phyloP scores from a whole-genome alignment of 64 coral and sea anemone species.

The Cladopsammia gracilis region DNA sequence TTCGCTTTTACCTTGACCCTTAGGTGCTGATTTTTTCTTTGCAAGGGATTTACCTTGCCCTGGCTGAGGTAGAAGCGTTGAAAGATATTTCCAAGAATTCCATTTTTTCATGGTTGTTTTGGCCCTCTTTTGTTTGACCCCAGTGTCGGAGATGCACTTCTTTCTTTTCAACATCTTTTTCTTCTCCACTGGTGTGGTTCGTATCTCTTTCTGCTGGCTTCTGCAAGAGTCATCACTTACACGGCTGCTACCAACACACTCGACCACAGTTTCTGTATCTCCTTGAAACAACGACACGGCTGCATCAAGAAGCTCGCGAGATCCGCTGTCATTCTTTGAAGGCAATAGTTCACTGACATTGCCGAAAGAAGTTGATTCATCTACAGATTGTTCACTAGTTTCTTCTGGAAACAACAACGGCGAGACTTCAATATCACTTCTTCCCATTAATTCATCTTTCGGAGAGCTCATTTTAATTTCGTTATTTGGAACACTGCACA shows the following conservation, averaged over 20 bases:
- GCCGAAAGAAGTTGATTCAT: no score
- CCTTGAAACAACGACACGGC: no score
- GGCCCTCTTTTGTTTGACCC: background rate
- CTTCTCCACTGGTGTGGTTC: background rate
- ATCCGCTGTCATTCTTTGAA: no score
- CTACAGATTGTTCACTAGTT: no score
- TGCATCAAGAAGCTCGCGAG: no score
- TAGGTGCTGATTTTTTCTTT: background rate
- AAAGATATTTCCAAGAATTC: background rate
- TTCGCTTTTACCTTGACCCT: background rate
- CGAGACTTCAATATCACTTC: background rate
- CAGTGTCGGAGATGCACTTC: background rate
- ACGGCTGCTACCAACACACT: no score
- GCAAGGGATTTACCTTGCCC: background rate
- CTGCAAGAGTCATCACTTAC: background rate
- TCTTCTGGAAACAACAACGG: background rate
- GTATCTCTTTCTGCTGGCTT: background rate
- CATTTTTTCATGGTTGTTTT: background rate
- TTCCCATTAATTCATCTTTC: background rate
- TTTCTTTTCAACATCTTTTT: slow-evolving; percentile 7
- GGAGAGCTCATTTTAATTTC: no score
- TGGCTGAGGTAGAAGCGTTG: background rate
- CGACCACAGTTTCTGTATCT: no score
- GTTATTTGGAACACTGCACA: no score
- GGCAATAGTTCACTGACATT: no score